Percentiles rank a stretch among this genome's conserved stretches.
Evolutionary conservation across 2,113 vertebrate genomes (phyloP).

Genomic region (Grantiella picta): DNA sequence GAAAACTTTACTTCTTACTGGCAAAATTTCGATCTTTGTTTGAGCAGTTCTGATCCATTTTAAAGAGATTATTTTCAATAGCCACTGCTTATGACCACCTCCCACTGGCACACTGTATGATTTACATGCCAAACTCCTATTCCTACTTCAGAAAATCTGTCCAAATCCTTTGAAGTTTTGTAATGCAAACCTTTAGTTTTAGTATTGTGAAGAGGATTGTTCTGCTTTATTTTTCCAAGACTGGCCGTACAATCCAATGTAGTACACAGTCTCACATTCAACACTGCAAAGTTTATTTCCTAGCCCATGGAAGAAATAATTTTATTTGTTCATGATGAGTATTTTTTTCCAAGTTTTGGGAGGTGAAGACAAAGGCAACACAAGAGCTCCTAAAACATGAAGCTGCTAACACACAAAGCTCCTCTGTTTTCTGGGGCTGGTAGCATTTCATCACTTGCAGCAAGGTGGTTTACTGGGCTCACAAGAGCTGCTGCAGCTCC

Average conservation of each 20-base stretch:
- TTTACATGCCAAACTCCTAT: not conserved
- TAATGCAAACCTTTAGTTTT: not conserved
- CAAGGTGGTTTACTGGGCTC: not conserved
- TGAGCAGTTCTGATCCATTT: not conserved
- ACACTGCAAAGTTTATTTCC: not conserved
- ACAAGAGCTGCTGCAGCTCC: not conserved
- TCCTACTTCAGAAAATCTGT: not conserved
- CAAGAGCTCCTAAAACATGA: not conserved
- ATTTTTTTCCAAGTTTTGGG: not conserved
- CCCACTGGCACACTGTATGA: not conserved
- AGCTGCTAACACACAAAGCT: not conserved
- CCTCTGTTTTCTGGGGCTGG: not conserved
- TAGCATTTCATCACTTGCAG: not conserved
- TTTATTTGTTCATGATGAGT: not conserved
- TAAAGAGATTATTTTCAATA: not conserved
- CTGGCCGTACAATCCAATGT: not conserved
- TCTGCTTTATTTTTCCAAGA: not conserved
- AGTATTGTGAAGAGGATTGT: not conserved
- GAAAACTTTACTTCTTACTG: not conserved
- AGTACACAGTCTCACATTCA: not conserved
- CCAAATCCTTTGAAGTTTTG: not conserved
- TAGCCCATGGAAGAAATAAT: not conserved
- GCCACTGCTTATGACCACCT: not conserved
- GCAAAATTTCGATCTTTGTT: not conserved
- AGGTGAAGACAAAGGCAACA: not conserved